Percentiles rank a stretch among this genome's conserved stretches.
These are phyloP conservation scores for Oikopleura vanhoeffeni DNA, from an alignment of 23 tunicate genomes.

Conservation along the genomic window DNA sequence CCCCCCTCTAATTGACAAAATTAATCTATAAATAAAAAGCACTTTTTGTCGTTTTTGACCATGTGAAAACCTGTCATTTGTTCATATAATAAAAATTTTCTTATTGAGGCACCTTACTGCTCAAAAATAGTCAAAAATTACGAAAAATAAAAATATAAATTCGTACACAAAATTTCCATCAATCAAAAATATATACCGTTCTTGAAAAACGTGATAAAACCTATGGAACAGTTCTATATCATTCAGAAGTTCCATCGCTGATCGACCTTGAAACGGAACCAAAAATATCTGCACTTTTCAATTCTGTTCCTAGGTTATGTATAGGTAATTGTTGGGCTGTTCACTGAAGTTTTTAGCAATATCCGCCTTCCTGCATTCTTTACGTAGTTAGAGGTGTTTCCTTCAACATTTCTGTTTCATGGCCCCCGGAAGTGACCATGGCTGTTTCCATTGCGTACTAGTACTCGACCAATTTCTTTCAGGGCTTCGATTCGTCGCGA, in stretches of 20 bases:
- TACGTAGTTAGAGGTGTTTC: background rate
- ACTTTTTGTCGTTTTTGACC: too few relatives aligned
- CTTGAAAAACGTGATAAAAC: conserved; percentile 77
- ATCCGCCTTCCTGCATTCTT: background rate
- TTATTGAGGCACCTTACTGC: too few relatives aligned
- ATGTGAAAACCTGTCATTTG: too few relatives aligned
- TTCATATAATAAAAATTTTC: too few relatives aligned
- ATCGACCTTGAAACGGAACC: conserved; percentile 56
- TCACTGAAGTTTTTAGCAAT: background rate
- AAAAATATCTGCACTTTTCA: conserved; percentile 56
- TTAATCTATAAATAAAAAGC: too few relatives aligned
- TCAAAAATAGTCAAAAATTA: too few relatives aligned
- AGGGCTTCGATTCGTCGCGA: conserved; percentile 36
- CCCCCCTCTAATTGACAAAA: too few relatives aligned
- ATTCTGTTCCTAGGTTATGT: conserved; percentile 49
- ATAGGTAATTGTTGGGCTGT: conserved; percentile 13
- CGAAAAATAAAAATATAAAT: too few relatives aligned
- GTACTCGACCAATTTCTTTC: conserved; percentile 33
- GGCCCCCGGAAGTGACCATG: conserved; percentile 79
- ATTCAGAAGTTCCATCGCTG: background rate
- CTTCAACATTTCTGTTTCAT: conserved; percentile 27
- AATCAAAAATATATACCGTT: too few relatives aligned
- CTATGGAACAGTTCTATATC: conserved; percentile 25
- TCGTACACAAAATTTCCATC: too few relatives aligned
- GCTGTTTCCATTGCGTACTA: conserved; percentile 31